phyloP scores from a whole-genome alignment of 2,113 vertebrate genomes.

The Nannospalax galili region DNA sequence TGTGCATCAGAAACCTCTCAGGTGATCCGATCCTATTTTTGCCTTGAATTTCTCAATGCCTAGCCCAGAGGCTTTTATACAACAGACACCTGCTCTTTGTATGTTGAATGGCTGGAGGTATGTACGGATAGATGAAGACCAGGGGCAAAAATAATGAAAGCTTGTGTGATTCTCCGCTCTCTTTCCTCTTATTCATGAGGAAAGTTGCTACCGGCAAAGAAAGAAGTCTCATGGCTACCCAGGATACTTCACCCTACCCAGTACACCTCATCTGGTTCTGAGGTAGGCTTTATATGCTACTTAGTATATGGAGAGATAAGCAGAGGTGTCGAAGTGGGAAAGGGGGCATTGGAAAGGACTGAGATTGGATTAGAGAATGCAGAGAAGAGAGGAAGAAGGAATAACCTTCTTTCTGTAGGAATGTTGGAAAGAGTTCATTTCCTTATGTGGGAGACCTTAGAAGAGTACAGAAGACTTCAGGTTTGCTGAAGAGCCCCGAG shows the following conservation, averaged over 20 bases:
- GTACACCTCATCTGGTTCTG: not conserved
- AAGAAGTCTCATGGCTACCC: not conserved
- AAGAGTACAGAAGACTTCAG: not conserved
- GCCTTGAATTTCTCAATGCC: not conserved
- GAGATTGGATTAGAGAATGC: not conserved
- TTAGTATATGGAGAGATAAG: not conserved
- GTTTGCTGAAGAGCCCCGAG: not conserved
- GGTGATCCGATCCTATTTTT: not conserved
- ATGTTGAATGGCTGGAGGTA: no score
- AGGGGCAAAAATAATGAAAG: not conserved
- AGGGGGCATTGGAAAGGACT: not conserved
- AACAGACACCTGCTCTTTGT: not conserved
- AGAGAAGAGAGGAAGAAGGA: not conserved
- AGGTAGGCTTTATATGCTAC: not conserved
- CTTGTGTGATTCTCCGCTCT: not conserved
- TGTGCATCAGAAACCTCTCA: not conserved
- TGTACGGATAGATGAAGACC: not conserved
- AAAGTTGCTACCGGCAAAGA: not conserved
- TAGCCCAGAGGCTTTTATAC: not conserved
- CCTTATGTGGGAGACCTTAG: not conserved
- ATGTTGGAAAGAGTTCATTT: not conserved
- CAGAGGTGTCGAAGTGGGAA: not conserved
- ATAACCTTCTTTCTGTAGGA: not conserved
- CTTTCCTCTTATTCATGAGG: not conserved
- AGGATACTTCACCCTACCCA: no score